These are phyloP conservation scores for Patella depressa DNA, from an alignment of 2,888 invertebrate species.

Conservation along the genomic window DNA sequence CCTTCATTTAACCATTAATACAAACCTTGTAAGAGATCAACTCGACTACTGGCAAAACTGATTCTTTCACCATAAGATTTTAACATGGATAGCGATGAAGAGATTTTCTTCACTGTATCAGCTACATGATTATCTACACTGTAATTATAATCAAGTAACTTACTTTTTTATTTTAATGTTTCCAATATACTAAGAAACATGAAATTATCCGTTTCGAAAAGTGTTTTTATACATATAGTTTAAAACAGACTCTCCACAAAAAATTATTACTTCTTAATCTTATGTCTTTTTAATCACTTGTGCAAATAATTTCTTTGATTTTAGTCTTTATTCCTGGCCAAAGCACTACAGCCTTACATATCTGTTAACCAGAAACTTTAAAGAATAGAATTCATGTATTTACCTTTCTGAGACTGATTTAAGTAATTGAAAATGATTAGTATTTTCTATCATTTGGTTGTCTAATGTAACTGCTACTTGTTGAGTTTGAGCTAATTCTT, in stretches of 20 bases:
- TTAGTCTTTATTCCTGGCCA: too few species aligned
- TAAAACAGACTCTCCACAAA: too few species aligned
- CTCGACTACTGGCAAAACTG: slow-evolving; percentile 60
- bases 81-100: slow-evolving; percentile 41
- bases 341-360: too few species aligned
- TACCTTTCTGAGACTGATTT: slow-evolving; percentile 50
- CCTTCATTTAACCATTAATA: not conserved
- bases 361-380: too few species aligned
- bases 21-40: slow-evolving; percentile 60
- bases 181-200: not conserved
- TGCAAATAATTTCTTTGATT: too few species aligned
- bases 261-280: too few species aligned
- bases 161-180: not conserved
- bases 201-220: not conserved
- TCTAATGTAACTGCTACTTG: slow-evolving; percentile 59
- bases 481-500: slow-evolving; percentile 54
- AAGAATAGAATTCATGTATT: slow-evolving; percentile 8
- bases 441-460: slow-evolving; percentile 48
- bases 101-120: not conserved
- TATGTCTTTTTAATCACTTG: too few species aligned
- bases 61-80: slow-evolving; percentile 59
- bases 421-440: slow-evolving; percentile 40
- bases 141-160: not conserved
- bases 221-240: too few species aligned
- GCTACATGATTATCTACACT: not conserved